Evolutionary conservation across 2,797 vertebrate genomes (phyloP).

Genomic region (Poecilia velifera): DNA sequence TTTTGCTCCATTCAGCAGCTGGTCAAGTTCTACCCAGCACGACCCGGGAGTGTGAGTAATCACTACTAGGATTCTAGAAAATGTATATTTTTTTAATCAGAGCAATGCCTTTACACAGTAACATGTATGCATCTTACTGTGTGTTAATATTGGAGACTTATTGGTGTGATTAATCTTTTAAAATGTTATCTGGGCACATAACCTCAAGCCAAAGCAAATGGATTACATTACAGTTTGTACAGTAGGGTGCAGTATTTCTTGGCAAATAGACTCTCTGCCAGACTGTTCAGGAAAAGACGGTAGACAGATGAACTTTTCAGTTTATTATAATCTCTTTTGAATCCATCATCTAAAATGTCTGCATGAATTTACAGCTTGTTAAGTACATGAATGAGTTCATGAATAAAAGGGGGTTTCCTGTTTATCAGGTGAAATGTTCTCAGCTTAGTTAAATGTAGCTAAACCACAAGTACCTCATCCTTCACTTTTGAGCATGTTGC

Average conservation of each 20-base stretch:
- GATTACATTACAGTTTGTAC: constrained; percentile 66
- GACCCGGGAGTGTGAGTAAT: constrained; percentile 20
- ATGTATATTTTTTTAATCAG: constrained; percentile 18
- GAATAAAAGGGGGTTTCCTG: background rate
- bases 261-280: constrained; percentile 63
- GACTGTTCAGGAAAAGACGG: constrained; percentile 44
- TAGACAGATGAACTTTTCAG: constrained; percentile 10
- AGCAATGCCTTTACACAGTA: constrained; percentile 1
- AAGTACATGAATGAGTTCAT: too few species aligned
- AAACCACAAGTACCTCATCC: background rate
- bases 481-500: background rate
- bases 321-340: constrained; percentile 31
- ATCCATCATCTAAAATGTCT: constrained; percentile 29
- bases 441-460: background rate
- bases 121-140: background rate
- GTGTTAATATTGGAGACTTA: constrained; percentile 45
- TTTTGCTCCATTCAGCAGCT: constrained; percentile 11
- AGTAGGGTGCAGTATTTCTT: constrained; percentile 60
- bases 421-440: background rate
- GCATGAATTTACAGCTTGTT: constrained; percentile 30
- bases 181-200: constrained; percentile 63
- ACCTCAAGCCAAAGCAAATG: constrained; percentile 52
- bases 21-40: constrained; percentile 30
- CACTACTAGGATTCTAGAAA: constrained; percentile 40
- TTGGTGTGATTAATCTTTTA: constrained; percentile 68